Base-by-base conservation (phyloP, 2,113 vertebrate genomes). In the Chascanopsetta lugubris region DNA sequence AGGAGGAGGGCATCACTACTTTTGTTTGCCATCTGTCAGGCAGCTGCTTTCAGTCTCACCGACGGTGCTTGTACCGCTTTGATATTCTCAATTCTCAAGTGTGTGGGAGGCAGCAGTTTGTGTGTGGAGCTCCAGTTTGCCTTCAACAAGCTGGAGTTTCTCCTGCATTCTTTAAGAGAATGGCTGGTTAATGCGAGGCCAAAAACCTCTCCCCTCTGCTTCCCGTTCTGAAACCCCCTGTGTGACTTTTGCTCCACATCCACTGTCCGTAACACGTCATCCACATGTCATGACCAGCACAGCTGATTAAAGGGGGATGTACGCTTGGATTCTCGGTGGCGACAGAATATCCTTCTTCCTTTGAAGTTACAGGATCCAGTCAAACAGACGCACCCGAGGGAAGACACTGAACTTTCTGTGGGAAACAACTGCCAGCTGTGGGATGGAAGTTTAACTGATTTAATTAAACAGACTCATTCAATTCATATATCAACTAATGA, bases 51-150 rank as follows among this genome's bases (percentile, higher is more conserved):
- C 68, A 65, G 74, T 82, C 63, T 51, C 21, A 22, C 5, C 50
- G 72, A 76, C 64, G 65, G 42, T 63, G 66, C 63, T 54, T 60
- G 59, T 58, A 8, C 27, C 61, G 77, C 57, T 73, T 75, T 80
- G 63, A 54, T 68, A 8, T 46, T 58, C 53, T 47, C n/a, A n/a
- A n/a, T n/a, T n/a, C n/a, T 58, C 4, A 20, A 2, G n/a, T 4
- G 17, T n/a, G 38, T 42, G 38, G 83, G 79, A 66, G 70, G 60
- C 22, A 43, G 11, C 5, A 48, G 38, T 38, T 32, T 51, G n/a
- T 48, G 50, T 42, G 1, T 42, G 8, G 17, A n/a, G 17, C 17
- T 42, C 38, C 38, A 61, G 53, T 48, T 48, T 68, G 55, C 51
- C 26, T n/a, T 29, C 79, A 75, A 59, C 6, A 48, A 71, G 58